A percentile compares a stretch with the other conserved stretches of the same genome.
Evolutionary conservation across 2,113 vertebrate genomes (phyloP).

Genomic region (Turnix velox): DNA sequence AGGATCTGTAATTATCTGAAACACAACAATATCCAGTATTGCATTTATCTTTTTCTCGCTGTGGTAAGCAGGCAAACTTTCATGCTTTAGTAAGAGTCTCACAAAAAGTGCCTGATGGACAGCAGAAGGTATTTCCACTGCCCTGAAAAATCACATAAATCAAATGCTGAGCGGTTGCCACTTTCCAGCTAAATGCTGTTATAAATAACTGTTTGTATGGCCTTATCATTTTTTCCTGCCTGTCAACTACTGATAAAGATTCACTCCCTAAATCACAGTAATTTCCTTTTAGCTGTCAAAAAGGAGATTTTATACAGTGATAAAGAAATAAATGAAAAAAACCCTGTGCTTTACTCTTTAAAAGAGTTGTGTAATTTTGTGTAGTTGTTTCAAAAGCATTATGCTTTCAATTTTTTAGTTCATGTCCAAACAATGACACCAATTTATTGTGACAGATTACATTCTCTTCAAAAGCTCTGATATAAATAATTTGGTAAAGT

Average conservation of each 20-base stretch:
- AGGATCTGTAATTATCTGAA: constrained; percentile 4
- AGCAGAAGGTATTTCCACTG: constrained; percentile 39
- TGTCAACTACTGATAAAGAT: constrained; percentile 73
- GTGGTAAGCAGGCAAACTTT: constrained; percentile 2
- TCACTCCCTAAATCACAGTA: constrained; percentile 70
- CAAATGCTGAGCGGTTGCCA: constrained; percentile 49
- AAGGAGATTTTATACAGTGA: constrained; percentile 68
- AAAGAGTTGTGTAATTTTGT: constrained; percentile 31
- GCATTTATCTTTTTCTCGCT: constrained; percentile 23
- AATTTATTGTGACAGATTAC: background rate
- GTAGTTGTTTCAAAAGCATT: constrained; percentile 8
- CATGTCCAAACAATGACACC: background rate
- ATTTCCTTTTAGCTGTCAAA: constrained; percentile 67
- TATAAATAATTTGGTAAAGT: background rate
- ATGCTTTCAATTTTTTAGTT: background rate
- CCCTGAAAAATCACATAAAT: constrained; percentile 58
- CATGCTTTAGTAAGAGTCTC: constrained; percentile 38
- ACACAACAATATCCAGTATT: background rate
- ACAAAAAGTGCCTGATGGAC: constrained; percentile 24
- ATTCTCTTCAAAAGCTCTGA: background rate
- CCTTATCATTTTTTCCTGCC: constrained; percentile 57
- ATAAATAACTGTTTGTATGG: constrained; percentile 71
- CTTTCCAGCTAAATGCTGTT: constrained; percentile 69
- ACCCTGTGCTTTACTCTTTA: constrained; percentile 36
- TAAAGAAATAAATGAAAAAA: constrained; percentile 60